A percentile compares a stretch with the other conserved stretches of the same genome.
phyloP scores from a whole-genome alignment of 2,888 invertebrate species.

The Athalia cordata region DNA sequence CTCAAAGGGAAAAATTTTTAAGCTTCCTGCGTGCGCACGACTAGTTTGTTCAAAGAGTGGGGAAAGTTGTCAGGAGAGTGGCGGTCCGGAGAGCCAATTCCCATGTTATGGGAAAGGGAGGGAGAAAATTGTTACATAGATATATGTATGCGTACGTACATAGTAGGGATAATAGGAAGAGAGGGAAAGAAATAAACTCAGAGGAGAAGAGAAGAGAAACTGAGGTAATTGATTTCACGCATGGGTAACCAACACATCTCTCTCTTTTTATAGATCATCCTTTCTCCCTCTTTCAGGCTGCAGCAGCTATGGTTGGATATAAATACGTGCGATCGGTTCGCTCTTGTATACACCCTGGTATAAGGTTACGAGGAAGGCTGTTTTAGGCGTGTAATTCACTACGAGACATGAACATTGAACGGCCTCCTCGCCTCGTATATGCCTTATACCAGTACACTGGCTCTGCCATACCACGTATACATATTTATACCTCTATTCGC shows the following conservation, averaged over 20 bases:
- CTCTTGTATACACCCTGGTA: constrained; percentile 10
- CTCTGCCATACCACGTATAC: constrained; percentile 15
- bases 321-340: too few species aligned
- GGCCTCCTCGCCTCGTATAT: background rate
- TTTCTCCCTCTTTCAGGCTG: too few species aligned
- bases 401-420: constrained; percentile 12
- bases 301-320: too few species aligned
- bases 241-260: constrained; percentile 54
- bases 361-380: constrained; percentile 1
- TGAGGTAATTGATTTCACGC: constrained; percentile 68
- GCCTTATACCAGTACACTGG: constrained; percentile 7
- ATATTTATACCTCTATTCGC: background rate
- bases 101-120: background rate
- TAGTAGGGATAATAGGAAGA: constrained; percentile 18
- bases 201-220: constrained; percentile 49
- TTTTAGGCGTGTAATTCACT: constrained; percentile 38
- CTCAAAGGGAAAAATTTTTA: background rate
- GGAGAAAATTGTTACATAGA: constrained; percentile 43
- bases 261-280: too few species aligned
- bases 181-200: constrained; percentile 31
- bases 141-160: constrained; percentile 19
- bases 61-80: too few species aligned
- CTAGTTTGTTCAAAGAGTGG: background rate
- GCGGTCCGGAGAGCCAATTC: background rate
- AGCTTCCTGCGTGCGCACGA: background rate